Conservation (phyloP, 2,797 vertebrate genomes). For the Acrossocheilus fasciatus region DNA sequence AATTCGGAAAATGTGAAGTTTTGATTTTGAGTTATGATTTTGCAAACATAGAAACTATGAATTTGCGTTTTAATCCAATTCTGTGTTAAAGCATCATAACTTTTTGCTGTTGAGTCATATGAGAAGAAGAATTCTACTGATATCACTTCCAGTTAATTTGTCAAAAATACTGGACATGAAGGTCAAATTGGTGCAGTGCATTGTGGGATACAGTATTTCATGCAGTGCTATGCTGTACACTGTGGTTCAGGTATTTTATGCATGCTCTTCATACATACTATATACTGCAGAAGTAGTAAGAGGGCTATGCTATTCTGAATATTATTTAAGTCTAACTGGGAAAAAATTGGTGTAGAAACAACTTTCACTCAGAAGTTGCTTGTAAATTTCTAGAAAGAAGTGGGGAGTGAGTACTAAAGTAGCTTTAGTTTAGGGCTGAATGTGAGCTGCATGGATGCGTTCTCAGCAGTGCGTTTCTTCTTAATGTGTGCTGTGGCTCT, state of each 20-base stretch:
- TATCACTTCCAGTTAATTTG: background rate
- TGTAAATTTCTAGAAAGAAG: background rate
- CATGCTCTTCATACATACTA: background rate
- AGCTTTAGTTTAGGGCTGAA: background rate
- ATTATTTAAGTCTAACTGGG: constrained; percentile 22
- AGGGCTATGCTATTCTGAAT: background rate
- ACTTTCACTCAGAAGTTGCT: background rate
- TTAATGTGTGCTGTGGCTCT: constrained; percentile 57
- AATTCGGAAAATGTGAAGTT: background rate
- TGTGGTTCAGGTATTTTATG: background rate
- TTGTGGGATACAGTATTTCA: background rate
- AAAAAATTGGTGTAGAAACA: background rate
- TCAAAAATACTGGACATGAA: background rate
- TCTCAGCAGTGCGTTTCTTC: background rate
- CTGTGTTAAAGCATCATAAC: background rate
- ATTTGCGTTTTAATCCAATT: background rate
- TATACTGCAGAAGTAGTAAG: background rate
- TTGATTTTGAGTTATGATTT: background rate
- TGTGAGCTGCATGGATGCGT: constrained; percentile 29
- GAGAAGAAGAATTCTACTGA: background rate
- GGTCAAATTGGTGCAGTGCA: background rate
- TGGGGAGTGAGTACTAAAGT: background rate
- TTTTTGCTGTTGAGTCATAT: background rate
- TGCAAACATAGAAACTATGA: background rate
- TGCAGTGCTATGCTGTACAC: background rate